Conservation (phyloP, 2,888 invertebrate genomes). For the Apoda limacodes region DNA sequence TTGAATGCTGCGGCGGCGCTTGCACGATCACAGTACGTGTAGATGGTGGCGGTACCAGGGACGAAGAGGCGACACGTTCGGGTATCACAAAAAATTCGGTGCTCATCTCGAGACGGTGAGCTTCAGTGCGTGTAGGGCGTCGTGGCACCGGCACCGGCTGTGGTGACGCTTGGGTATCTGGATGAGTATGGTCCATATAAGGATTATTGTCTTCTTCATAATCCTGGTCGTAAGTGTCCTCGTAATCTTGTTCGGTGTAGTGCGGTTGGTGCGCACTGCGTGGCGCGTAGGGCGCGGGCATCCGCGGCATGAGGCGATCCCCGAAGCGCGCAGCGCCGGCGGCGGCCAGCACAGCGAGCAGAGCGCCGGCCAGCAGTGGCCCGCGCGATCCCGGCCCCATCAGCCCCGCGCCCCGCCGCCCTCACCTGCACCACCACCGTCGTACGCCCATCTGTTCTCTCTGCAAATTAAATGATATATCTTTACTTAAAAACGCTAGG, state of each 20-base stretch:
- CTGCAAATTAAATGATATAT: too few relatives aligned
- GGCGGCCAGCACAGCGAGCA: conserved; percentile 35
- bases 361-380: conserved; percentile 44
- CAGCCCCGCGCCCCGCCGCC: conserved; percentile 51
- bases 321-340: conserved; percentile 47
- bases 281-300: conserved; percentile 48
- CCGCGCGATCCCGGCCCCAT: conserved; percentile 45
- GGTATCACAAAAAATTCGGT: conserved; percentile 88
- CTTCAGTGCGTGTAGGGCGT: conserved; percentile 50
- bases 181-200: conserved; percentile 28
- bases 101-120: conserved; percentile 80
- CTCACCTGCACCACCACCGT: conserved; percentile 43
- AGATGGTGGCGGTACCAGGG: conserved; percentile 37
- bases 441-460: conserved; percentile 45
- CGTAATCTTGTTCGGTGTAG: conserved; percentile 40
- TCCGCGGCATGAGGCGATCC: conserved; percentile 53
- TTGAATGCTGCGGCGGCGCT: conserved; percentile 29
- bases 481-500: too few relatives aligned
- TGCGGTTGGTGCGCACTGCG: conserved; percentile 37
- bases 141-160: conserved; percentile 38
- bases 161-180: conserved; percentile 29
- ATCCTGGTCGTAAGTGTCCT: conserved; percentile 43
- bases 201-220: conserved; percentile 40
- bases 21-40: conserved; percentile 35
- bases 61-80: conserved; percentile 45